These are phyloP conservation scores for Pseudomyrmex sp. DNA, from an alignment of 1,140 invertebrate species.

Conservation along the genomic window DNA sequence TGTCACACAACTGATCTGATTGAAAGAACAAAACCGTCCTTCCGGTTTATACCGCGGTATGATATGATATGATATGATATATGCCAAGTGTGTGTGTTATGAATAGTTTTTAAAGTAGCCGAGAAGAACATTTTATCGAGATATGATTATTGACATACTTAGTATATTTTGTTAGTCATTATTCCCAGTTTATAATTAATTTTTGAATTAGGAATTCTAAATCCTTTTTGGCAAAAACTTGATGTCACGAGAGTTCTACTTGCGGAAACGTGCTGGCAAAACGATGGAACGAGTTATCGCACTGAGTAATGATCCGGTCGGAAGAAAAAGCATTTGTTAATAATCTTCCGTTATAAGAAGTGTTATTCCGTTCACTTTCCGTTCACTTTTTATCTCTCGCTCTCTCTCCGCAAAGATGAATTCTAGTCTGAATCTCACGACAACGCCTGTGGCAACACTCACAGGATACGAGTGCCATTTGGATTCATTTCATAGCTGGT, in stretches of 20 bases:
- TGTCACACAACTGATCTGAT: neutral
- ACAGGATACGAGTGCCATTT: constrained; percentile 80
- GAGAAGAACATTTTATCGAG: neutral
- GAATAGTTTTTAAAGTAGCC: neutral
- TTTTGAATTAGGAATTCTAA: no score
- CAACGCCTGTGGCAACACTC: constrained; percentile 52
- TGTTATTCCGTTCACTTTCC: no score
- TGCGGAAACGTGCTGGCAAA: neutral
- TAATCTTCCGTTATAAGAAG: neutral
- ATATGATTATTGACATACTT: neutral
- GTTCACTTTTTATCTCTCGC: no score
- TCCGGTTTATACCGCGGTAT: neutral
- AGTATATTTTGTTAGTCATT: no score
- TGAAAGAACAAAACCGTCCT: neutral
- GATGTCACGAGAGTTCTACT: no score
- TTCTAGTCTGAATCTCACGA: constrained; percentile 49
- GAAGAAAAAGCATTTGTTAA: neutral
- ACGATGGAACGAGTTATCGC: neutral
- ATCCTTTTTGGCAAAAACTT: no score
- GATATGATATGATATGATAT: no score
- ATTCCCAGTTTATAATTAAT: no score
- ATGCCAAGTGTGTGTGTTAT: neutral
- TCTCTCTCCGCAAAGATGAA: constrained; percentile 1
- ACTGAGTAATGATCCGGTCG: neutral
- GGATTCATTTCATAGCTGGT: constrained; percentile 83